Base-by-base conservation (phyloP, 2,797 vertebrate genomes). In the Peromyscus aztecus region DNA sequence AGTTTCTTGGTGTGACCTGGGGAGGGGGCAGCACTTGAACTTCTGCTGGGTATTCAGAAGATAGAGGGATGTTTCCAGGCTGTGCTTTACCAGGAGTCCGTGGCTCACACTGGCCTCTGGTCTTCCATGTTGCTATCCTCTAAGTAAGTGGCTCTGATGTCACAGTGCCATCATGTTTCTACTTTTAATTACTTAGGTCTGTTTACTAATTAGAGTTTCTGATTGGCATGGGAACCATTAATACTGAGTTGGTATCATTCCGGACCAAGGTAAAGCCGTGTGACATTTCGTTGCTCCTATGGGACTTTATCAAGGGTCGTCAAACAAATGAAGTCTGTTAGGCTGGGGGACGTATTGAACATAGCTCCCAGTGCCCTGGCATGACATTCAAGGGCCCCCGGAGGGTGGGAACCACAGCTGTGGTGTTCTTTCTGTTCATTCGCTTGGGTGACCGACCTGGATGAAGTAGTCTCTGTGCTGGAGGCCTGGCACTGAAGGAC, bases 171-270 rank as follows among this genome's bases (percentile, higher is more conserved):
- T 93, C 86, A 63, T 93, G 90, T 43, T 93, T 71, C 83, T 0
- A 17, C 81, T 90, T 95, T 81, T 87, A 94, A 76, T 78, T 90
- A 71, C 84, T 73, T 61, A 81, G 83, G 40, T 93, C 11, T 95
- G 31, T 94, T 96, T 95, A 88, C 80, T 90, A 93, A 94, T 95
- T 84, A 89, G 77, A 81, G 55, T 73, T 91, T 95, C 76, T 85
- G 87, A 80, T 94, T 75, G 94, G n/a, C 77, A 78, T 31, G 16
- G 93, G 90, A 82, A n/a, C 49, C 61, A 24, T 94, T 76, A 52
- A 63, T 80, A 67, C 52, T 34, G 46, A 77, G n/a, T 75, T 63
- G 69, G 34, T 95, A 82, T 63, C 61, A 57, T 96, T 93, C 87
- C 31, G 73, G 84, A 91, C 84, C 52, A 92, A 97, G 80, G 84